These are phyloP conservation scores for Drosophila suzukii DNA, from an alignment of 1,140 invertebrate genomes.

Conservation along the genomic window DNA sequence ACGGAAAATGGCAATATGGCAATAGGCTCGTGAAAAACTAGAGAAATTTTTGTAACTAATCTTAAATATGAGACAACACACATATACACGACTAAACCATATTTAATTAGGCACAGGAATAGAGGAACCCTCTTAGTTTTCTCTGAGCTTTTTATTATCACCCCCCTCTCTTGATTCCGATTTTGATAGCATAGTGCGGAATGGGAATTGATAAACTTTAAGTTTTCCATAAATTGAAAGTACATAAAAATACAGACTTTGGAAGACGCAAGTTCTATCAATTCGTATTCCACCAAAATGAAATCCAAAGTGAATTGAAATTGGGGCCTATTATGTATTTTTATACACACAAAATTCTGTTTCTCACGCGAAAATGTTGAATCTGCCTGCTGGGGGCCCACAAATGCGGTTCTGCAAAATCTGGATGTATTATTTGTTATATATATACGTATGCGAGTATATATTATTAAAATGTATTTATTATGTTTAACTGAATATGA, in stretches of 20 bases:
- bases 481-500: conserved; percentile 74
- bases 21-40: conserved; percentile 72
- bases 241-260: not conserved
- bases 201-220: conserved; percentile 5
- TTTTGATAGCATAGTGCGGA: conserved; percentile 1
- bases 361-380: conserved; percentile 65
- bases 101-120: conserved; percentile 39
- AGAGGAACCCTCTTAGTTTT: conserved; percentile 43
- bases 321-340: conserved; percentile 49
- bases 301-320: not conserved
- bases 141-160: conserved; percentile 59
- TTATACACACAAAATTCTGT: conserved; percentile 47
- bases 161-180: not conserved
- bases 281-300: conserved; percentile 11
- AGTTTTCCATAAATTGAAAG: not conserved
- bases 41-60: conserved; percentile 66
- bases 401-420: conserved; percentile 35
- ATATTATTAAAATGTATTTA: conserved; percentile 73
- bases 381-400: conserved; percentile 42
- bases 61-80: conserved; percentile 34
- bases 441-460: conserved; percentile 56
- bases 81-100: conserved; percentile 13
- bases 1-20: conserved; percentile 59
- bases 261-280: not conserved
- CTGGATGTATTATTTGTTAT: conserved; percentile 79